Evolutionary conservation across 2,113 vertebrate species (phyloP).

Genomic region (Recurvirostra avosetta): DNA sequence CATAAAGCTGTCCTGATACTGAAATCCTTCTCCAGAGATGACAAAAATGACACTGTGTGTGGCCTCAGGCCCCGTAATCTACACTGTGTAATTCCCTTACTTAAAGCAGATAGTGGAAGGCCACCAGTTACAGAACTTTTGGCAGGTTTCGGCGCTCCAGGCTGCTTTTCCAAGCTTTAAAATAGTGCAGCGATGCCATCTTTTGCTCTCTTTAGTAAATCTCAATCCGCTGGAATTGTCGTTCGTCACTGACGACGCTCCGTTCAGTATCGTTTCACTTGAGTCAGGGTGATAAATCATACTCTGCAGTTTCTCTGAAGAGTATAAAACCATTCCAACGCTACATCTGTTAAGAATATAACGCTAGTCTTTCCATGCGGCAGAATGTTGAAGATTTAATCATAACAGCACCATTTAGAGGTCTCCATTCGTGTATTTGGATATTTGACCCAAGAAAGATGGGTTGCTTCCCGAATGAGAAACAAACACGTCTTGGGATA

Average conservation of each 20-base stretch:
- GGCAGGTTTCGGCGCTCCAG: background rate
- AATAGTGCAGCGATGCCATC: background rate
- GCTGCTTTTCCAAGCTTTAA: background rate
- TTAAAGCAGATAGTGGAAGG: background rate
- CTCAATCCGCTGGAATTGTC: background rate
- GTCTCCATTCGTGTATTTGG: background rate
- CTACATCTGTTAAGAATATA: slow-evolving; percentile 37
- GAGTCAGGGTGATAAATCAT: slow-evolving; percentile 16
- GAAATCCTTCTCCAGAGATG: background rate
- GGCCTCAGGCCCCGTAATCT: background rate
- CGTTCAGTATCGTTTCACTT: background rate
- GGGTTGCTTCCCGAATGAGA: background rate
- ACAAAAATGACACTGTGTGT: background rate
- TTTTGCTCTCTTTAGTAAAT: background rate
- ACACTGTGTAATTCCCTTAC: background rate
- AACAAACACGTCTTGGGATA: background rate
- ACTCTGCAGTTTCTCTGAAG: background rate
- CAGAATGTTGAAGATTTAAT: background rate
- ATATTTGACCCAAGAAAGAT: background rate
- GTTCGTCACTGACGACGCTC: background rate
- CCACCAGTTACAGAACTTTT: background rate
- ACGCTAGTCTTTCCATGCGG: background rate
- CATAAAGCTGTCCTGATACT: background rate
- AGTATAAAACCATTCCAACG: background rate
- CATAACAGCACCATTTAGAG: background rate